Evolutionary conservation across 53 echinoderm and acorn worm genomes (phyloP).

Genomic region (Mesocentrotus franciscanus): DNA sequence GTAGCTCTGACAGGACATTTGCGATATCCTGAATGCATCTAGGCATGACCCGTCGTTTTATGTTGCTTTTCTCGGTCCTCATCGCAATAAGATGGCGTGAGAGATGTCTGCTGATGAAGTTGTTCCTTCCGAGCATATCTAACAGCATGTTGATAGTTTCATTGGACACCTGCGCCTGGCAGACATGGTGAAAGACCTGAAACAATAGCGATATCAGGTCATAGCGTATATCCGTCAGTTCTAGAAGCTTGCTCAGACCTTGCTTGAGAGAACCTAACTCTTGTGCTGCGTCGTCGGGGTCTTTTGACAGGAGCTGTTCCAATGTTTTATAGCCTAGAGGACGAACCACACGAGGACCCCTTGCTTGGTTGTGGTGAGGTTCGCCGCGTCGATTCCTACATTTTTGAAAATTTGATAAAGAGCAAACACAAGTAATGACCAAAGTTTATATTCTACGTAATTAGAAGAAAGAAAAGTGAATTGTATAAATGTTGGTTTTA

Average conservation of each 20-base stretch:
- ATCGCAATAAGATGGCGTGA: slow-evolving; percentile 73
- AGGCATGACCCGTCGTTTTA: slow-evolving; percentile 53
- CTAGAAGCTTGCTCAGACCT: slow-evolving; percentile 76
- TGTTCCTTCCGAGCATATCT: slow-evolving; percentile 59
- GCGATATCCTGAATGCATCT: slow-evolving; percentile 71
- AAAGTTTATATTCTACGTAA: too few relatives aligned
- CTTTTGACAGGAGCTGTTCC: slow-evolving; percentile 70
- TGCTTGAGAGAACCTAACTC: slow-evolving; percentile 73
- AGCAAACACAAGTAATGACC: not conserved
- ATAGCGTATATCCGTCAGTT: slow-evolving; percentile 72
- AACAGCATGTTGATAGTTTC: slow-evolving; percentile 75
- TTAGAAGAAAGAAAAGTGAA: too few relatives aligned
- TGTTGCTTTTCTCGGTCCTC: slow-evolving; percentile 54
- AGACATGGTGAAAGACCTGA: slow-evolving; percentile 72
- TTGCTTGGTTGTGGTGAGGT: not conserved
- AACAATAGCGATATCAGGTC: slow-evolving; percentile 81
- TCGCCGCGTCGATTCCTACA: not conserved
- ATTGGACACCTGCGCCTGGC: slow-evolving; percentile 67
- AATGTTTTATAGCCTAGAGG: slow-evolving; percentile 79
- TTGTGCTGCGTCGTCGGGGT: slow-evolving; percentile 74
- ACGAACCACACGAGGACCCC: not conserved
- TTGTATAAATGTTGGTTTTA: too few relatives aligned
- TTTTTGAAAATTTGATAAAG: not conserved
- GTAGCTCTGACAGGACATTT: slow-evolving; percentile 70
- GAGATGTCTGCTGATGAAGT: slow-evolving; percentile 76